Evolutionary conservation across 2,888 invertebrate species (phyloP).

Genomic region (Seira musarum): DNA sequence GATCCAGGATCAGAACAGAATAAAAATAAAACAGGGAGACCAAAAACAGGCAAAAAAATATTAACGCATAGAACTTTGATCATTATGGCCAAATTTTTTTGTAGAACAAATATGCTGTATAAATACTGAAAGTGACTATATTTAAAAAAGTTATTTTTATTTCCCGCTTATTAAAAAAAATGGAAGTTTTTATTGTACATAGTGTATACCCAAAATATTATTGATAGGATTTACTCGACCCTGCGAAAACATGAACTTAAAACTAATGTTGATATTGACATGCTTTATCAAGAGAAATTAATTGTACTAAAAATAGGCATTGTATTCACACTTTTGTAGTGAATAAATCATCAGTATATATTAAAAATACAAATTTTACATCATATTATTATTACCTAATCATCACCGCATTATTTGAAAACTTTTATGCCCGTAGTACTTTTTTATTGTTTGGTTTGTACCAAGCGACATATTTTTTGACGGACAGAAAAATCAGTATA

Average conservation of each 20-base stretch:
- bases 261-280: constrained; percentile 59
- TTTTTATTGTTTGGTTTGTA: neutral
- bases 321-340: constrained; percentile 2
- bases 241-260: constrained; percentile 56
- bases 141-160: constrained; percentile 22
- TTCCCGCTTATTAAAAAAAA: constrained; percentile 30
- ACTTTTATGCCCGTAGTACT: neutral
- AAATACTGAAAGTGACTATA: neutral
- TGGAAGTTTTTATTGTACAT: constrained; percentile 24
- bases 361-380: neutral
- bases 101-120: neutral
- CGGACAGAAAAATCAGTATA: no score
- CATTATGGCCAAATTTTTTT: constrained; percentile 6
- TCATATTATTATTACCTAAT: neutral
- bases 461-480: no score
- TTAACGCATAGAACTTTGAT: constrained; percentile 10
- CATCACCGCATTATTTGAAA: neutral
- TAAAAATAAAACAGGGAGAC: neutral
- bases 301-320: constrained; percentile 6
- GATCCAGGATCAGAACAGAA: constrained; percentile 3
- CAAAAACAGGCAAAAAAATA: neutral
- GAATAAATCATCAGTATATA: neutral
- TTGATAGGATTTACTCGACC: neutral
- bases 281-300: constrained; percentile 56
- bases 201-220: neutral